Conservation (phyloP, 2,113 vertebrate species). For the Odocoileus virginianus region DNA sequence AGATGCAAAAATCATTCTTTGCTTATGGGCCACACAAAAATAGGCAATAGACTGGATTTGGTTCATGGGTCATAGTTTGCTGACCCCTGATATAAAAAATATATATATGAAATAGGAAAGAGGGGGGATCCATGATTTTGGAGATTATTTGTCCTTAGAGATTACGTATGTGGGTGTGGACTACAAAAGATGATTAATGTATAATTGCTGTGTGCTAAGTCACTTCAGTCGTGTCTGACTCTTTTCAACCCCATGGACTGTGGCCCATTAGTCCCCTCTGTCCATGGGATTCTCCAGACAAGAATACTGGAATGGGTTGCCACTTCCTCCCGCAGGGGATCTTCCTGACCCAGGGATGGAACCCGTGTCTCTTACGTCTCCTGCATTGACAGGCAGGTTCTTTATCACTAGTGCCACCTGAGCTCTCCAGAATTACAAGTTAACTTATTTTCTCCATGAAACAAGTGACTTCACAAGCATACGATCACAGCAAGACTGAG, state of each 20-base stretch:
- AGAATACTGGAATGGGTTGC: neutral
- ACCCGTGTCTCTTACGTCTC: neutral
- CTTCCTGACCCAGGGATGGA: neutral
- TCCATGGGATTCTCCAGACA: neutral
- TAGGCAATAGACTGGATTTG: neutral
- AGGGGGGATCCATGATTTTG: neutral
- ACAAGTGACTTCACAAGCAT: neutral
- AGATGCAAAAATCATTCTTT: neutral
- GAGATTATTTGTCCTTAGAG: neutral
- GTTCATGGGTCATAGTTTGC: neutral
- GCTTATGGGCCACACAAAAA: neutral
- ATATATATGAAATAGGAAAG: neutral
- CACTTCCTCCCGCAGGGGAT: neutral
- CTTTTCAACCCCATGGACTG: neutral
- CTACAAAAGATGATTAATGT: neutral
- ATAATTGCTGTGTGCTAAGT: neutral
- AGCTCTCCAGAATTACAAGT: neutral
- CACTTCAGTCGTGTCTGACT: neutral
- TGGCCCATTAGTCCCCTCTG: neutral
- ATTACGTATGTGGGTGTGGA: accelerated
- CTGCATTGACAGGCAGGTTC: neutral
- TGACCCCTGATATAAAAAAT: neutral
- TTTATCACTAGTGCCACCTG: neutral
- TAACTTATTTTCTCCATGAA: neutral
- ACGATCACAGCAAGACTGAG: accelerated